Base-by-base conservation (phyloP, 1,140 invertebrate genomes). In the Linepithema humile region DNA sequence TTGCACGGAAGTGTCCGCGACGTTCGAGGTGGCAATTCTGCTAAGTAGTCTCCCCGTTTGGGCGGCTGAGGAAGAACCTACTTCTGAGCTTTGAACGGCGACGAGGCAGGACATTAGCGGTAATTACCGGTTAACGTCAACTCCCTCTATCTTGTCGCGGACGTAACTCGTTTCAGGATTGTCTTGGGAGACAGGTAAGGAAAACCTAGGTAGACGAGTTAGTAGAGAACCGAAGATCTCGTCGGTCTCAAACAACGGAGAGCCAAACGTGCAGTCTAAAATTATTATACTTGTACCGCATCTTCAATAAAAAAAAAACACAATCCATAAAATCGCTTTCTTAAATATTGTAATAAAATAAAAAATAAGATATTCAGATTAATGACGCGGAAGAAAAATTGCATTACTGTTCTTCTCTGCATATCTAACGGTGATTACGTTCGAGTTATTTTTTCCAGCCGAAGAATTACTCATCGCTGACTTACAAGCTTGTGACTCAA, bases 41-140 rank as follows among this genome's bases (percentile, higher is more conserved):
- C 67, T 80, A 86, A 88, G 86, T 88, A 88, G 86, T 88, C 82
- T 69, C 57, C 23, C 73, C 82, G 55, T 84, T 87, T 57, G 38
- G 50, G 29, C 29, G 83, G 55, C 72, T 73, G 57, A 77, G 32
- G 82, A 75, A 55, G 60, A 82, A 84, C 69, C 65, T 88, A 86
- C 74, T 87, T 65, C 45, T 62, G 40, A 77, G 86, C 82, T 87
- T 87, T 84, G 83, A 84, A 80, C 73, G 69, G 73, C 82, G 82
- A 84, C 80, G 83, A 88, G 87, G 73, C 84, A 82, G 83, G 77
- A 85, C 87, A 88, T 88, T 88, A 88, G 59, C 83, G 75, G 65
- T 88, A 88, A 88, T 88, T 88, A 87, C 87, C 60, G 40, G 75
- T 65, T 84, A 72, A 85, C 86, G 83, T 77, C 75, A 88, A 65